Conservation (phyloP, 2,888 invertebrate genomes). For the Stenodema calcarata region DNA sequence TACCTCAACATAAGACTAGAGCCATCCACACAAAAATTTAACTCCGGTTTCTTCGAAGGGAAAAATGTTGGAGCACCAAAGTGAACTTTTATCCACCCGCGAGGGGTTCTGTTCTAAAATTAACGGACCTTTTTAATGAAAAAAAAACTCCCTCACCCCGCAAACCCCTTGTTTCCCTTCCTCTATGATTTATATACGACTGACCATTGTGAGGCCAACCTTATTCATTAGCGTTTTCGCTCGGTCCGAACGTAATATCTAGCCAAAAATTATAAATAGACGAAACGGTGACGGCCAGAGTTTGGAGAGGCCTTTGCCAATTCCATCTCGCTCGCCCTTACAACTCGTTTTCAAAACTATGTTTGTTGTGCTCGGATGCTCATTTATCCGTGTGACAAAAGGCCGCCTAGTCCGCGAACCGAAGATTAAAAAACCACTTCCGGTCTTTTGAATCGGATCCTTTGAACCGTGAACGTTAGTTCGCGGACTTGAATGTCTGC, state of each 20-base stretch:
- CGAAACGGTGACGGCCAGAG: background rate
- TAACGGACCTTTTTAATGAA: background rate
- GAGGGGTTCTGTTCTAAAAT: background rate
- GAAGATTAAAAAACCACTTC: background rate
- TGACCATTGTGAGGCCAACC: conserved; percentile 29
- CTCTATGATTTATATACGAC: conserved; percentile 7
- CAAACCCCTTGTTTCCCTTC: background rate
- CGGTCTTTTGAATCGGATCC: background rate
- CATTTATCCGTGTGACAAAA: background rate
- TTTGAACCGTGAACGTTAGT: background rate
- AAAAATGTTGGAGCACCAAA: no score
- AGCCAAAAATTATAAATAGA: conserved; percentile 21
- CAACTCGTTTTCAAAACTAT: background rate
- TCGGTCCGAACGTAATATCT: background rate
- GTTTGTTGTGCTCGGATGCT: background rate
- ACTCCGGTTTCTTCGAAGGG: no score
- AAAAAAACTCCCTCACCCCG: background rate
- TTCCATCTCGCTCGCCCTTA: background rate
- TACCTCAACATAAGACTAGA: no score
- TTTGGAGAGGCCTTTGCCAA: background rate
- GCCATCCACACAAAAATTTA: no score
- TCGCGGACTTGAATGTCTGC: background rate
- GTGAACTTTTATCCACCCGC: background rate
- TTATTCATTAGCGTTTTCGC: conserved; percentile 26
- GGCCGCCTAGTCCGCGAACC: background rate